These are phyloP conservation scores for Agrilus planipennis DNA, from an alignment of 1,140 invertebrate genomes.

Conservation along the genomic window DNA sequence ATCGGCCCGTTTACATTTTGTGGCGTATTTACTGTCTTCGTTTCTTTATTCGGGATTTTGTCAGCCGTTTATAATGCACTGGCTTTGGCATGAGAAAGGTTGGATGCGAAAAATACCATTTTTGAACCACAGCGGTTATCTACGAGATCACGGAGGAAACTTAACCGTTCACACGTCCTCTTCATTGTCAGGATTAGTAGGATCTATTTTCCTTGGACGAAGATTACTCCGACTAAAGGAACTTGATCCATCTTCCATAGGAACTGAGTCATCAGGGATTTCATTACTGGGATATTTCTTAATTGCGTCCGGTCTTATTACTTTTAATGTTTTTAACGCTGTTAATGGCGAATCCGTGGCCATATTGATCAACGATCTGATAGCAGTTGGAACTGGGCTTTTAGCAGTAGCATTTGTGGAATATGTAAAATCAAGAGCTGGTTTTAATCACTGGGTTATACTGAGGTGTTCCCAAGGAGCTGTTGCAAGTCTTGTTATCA, in stretches of 20 bases:
- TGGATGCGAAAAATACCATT: slow-evolving; percentile 17
- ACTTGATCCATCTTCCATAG: slow-evolving; percentile 16
- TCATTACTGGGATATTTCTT: slow-evolving; percentile 19
- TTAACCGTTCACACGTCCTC: slow-evolving; percentile 17
- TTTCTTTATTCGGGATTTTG: slow-evolving; percentile 12
- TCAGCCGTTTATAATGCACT: slow-evolving; percentile 20
- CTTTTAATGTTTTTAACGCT: slow-evolving; percentile 10
- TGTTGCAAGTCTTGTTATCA: slow-evolving; percentile 16
- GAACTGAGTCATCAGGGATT: slow-evolving; percentile 15
- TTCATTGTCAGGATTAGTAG: slow-evolving; percentile 14
- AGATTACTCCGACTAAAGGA: slow-evolving; percentile 17
- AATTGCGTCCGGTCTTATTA: slow-evolving; percentile 18
- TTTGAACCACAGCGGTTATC: slow-evolving; percentile 8
- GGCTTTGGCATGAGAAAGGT: slow-evolving; percentile 20
- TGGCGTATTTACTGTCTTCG: slow-evolving; percentile 12
- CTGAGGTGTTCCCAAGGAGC: slow-evolving; percentile 19
- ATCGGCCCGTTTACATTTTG: slow-evolving; percentile 15
- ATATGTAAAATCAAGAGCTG: slow-evolving; percentile 13
- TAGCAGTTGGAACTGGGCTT: slow-evolving; percentile 16
- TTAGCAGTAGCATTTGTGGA: slow-evolving; percentile 13
- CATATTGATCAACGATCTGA: slow-evolving; percentile 17
- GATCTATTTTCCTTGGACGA: slow-evolving; percentile 16
- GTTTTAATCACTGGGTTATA: slow-evolving; percentile 19
- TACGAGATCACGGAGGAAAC: slow-evolving; percentile 19
- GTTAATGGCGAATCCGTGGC: slow-evolving; percentile 10